These are phyloP conservation scores for Meriones psammophilus DNA, from an alignment of 2,797 vertebrate genomes.

Conservation along the genomic window DNA sequence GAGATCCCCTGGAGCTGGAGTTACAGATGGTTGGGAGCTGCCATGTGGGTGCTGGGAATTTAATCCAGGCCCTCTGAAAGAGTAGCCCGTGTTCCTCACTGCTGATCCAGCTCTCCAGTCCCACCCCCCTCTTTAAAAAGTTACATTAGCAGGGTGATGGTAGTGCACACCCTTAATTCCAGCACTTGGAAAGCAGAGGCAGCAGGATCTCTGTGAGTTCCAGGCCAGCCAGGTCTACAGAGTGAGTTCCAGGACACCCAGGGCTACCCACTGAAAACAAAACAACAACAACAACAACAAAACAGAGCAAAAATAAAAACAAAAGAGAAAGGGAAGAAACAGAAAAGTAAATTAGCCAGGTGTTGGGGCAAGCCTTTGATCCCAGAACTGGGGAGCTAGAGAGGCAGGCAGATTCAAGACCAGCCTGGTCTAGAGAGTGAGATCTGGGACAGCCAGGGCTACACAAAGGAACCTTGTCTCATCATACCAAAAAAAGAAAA, in stretches of 20 bases:
- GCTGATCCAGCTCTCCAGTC: neutral
- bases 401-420: neutral
- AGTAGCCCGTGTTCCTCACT: neutral
- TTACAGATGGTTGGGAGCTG: neutral
- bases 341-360: neutral
- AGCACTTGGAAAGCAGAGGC: neutral
- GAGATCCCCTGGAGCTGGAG: neutral
- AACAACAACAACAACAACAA: neutral
- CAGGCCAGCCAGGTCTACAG: too few relatives aligned
- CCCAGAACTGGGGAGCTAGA: neutral
- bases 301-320: neutral
- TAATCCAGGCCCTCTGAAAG: neutral
- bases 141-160: neutral
- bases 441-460: neutral
- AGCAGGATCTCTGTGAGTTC: neutral
- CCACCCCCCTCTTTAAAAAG: neutral
- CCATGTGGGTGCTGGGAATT: neutral
- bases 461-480: neutral
- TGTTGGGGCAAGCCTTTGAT: neutral
- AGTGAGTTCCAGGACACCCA: neutral
- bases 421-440: neutral
- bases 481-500: neutral
- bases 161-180: neutral
- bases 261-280: neutral
- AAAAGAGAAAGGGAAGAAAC: neutral